Conservation (phyloP, 53 echinoderm and acorn worm species). For the Echinarachnius parma region DNA sequence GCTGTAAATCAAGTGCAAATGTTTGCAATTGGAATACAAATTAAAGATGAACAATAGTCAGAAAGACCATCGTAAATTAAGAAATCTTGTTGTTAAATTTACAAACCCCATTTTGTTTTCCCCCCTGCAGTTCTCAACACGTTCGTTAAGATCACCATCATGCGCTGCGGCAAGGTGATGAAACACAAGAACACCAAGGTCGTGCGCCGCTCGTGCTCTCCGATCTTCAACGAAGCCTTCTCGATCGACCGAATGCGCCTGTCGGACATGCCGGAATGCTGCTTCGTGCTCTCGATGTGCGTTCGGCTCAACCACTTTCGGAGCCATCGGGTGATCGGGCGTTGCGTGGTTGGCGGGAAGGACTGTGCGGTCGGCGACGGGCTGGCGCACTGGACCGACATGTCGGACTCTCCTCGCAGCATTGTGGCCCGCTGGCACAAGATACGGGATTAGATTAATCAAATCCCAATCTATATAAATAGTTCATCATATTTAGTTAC, state of each 20-base stretch:
- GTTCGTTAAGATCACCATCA: conserved; percentile 83
- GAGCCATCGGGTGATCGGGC: conserved; percentile 74
- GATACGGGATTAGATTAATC: neutral
- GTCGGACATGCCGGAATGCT: conserved; percentile 53
- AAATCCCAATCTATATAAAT: no score
- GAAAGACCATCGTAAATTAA: no score
- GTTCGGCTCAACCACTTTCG: conserved; percentile 76
- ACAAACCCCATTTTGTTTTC: no score
- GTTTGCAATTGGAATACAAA: no score
- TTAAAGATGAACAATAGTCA: no score
- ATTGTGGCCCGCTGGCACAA: conserved; percentile 84
- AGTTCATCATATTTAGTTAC: no score
- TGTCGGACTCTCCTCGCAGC: conserved; percentile 73
- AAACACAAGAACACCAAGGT: conserved; percentile 77
- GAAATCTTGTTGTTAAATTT: no score
- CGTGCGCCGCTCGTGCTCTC: conserved; percentile 66
- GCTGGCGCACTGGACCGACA: conserved; percentile 86
- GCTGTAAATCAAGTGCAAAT: no score
- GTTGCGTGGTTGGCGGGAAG: conserved; percentile 78
- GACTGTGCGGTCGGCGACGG: conserved; percentile 72
- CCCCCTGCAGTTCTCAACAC: conserved; percentile 62
- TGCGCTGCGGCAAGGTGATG: conserved; percentile 72
- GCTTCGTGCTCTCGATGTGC: conserved; percentile 68
- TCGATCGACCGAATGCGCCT: conserved; percentile 67
- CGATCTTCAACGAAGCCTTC: conserved; percentile 89